Evolutionary conservation across 2,888 invertebrate species (phyloP).

Genomic region (Clitarchus hookeri): DNA sequence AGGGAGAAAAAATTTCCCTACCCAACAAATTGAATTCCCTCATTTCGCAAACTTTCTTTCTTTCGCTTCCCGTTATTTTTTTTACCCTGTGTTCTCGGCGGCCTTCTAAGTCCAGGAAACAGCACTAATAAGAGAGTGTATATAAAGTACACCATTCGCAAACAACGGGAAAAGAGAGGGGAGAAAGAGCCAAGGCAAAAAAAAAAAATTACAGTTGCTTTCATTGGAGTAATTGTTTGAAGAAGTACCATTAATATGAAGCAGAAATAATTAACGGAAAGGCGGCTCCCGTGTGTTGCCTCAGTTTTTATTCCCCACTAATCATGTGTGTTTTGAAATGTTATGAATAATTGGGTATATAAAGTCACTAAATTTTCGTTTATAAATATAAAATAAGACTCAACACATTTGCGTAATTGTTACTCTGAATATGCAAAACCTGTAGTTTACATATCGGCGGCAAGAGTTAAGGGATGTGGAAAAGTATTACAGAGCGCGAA

Average conservation of each 20-base stretch:
- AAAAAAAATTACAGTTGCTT: not conserved
- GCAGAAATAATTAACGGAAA: not conserved
- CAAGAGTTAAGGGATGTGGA: no score
- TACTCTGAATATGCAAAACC: no score
- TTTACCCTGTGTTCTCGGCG: not conserved
- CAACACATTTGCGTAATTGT: no score
- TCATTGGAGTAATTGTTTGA: constrained; percentile 2
- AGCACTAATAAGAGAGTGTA: constrained; percentile 5
- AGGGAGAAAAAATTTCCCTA: not conserved
- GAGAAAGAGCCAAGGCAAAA: not conserved
- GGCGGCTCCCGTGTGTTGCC: not conserved
- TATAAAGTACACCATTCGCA: not conserved
- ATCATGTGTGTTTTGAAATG: not conserved
- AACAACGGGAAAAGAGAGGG: not conserved
- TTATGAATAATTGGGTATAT: no score
- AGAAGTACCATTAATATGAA: not conserved
- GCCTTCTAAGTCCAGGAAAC: constrained; percentile 2
- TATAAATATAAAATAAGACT: no score
- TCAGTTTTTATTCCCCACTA: not conserved
- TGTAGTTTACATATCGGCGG: no score
- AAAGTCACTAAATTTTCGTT: not conserved
- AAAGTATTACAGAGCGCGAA: no score
- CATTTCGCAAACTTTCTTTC: not conserved
- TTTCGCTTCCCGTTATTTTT: not conserved
- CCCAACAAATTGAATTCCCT: constrained; percentile 14